A percentile compares a stretch with the other conserved stretches of the same genome.
These are phyloP conservation scores for Tillus elongatus DNA, from an alignment of 2,888 invertebrate species.

Conservation along the genomic window DNA sequence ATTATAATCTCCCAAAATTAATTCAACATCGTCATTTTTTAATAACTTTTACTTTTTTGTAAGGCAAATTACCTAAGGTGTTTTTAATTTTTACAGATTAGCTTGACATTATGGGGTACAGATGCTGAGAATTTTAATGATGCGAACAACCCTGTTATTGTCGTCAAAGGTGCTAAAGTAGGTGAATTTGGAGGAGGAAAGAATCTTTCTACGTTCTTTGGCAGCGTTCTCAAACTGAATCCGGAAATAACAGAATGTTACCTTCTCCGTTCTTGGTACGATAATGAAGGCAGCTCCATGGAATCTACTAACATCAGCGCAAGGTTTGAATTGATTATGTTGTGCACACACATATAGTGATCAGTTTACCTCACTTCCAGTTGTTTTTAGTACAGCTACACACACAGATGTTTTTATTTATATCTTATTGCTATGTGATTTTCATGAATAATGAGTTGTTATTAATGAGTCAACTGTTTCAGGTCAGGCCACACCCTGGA, in stretches of 20 bases:
- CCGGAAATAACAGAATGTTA: conserved; percentile 86
- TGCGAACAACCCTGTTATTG: conserved; percentile 67
- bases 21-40: conserved; percentile 9
- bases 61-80: not conserved
- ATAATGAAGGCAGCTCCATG: conserved; percentile 59
- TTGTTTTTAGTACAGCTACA: not conserved
- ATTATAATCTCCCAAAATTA: no score
- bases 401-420: not conserved
- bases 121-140: conserved; percentile 81
- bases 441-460: not conserved
- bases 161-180: conserved; percentile 75
- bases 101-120: conserved; percentile 84
- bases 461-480: not conserved
- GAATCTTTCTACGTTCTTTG: conserved; percentile 48
- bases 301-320: conserved; percentile 58
- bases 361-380: no score
- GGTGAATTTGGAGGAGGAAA: conserved; percentile 83
- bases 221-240: conserved; percentile 65
- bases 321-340: conserved; percentile 41
- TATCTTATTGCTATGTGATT: not conserved
- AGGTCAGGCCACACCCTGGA: conserved; percentile 50
- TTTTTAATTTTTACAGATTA: conserved; percentile 44
- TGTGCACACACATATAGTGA: no score
- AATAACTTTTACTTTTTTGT: conserved; percentile 11
- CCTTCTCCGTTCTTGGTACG: conserved; percentile 84